These are phyloP conservation scores for Onychomys torridus DNA, from an alignment of 2,797 vertebrate genomes.

Conservation along the genomic window DNA sequence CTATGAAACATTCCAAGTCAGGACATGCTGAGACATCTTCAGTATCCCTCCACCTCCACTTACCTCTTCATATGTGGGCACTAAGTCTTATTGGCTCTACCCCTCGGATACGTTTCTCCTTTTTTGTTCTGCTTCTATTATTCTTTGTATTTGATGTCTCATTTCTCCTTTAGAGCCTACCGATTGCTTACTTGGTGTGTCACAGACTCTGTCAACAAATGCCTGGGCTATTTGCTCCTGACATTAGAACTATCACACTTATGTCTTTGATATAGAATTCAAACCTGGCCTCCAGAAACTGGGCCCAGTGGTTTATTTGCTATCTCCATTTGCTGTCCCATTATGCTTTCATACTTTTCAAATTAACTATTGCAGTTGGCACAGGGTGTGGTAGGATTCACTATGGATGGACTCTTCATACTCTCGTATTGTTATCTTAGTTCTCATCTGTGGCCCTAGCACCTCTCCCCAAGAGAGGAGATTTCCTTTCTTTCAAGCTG, in stretches of 20 bases:
- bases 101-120: not conserved
- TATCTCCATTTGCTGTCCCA: not conserved
- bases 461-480: fast-evolving
- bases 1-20: not conserved
- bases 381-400: not conserved
- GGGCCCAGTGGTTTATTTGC: not conserved
- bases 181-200: constrained; percentile 48
- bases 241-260: not conserved
- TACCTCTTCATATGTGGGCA: not conserved
- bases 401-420: not conserved
- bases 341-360: not conserved
- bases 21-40: not conserved
- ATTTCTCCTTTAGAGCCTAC: not conserved
- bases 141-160: not conserved
- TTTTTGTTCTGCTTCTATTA: not conserved
- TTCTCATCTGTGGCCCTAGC: no score
- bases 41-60: not conserved
- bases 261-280: not conserved
- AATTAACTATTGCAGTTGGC: not conserved
- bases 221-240: not conserved
- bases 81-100: not conserved
- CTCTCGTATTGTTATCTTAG: fast-evolving
- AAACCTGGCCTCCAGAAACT: not conserved
- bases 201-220: constrained; percentile 13
- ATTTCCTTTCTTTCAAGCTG: no score